These are phyloP conservation scores for Alca torda DNA, from an alignment of 2,797 vertebrate genomes.

Conservation along the genomic window DNA sequence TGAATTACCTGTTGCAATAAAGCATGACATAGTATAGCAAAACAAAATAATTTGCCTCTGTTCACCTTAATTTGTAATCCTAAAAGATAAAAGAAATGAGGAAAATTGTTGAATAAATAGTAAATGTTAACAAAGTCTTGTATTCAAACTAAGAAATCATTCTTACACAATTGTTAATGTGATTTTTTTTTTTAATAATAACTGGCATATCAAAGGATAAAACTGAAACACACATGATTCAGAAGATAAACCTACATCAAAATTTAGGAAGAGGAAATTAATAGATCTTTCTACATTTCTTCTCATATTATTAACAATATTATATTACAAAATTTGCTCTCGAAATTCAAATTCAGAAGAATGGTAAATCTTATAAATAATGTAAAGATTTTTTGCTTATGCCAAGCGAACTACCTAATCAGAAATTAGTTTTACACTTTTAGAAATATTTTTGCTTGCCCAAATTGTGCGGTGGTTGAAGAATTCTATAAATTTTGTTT, in stretches of 20 bases:
- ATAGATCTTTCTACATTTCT: background rate
- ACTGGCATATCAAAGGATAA: background rate
- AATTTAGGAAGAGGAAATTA: background rate
- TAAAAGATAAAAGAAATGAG: background rate
- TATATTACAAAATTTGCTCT: background rate
- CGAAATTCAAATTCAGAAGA: background rate
- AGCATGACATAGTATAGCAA: background rate
- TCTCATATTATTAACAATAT: background rate
- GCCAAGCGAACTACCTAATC: fast-evolving
- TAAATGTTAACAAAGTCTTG: background rate
- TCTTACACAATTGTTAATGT: background rate
- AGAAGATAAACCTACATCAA: background rate
- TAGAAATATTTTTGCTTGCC: background rate
- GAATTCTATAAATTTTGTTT: background rate
- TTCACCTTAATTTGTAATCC: background rate
- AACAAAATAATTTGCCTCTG: background rate
- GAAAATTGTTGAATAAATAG: background rate
- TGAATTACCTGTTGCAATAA: background rate
- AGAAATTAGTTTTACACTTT: background rate
- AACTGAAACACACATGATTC: background rate
- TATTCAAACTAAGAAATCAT: background rate
- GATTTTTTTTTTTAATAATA: background rate
- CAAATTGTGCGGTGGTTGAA: background rate
- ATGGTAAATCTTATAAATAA: background rate
- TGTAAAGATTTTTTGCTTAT: background rate